Evolutionary conservation across 2,888 invertebrate species (phyloP), one percentile per base, ranked within the genome.

Genomic region (Steinernema carpocapsae): DNA sequence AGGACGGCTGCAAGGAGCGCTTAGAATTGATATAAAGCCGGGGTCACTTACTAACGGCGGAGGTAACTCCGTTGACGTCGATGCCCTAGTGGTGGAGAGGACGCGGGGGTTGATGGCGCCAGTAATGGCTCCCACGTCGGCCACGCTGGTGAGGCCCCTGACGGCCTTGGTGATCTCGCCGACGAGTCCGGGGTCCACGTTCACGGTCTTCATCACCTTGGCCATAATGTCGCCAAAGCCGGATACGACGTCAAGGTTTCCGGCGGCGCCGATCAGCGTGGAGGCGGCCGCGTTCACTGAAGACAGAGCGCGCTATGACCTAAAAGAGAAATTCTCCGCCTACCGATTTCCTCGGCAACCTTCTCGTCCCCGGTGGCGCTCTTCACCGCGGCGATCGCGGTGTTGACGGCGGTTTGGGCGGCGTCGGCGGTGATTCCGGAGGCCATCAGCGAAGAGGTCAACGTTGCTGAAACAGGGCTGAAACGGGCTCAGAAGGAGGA

Each of bases 141-240:
- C 48, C n/a, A 48, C 48, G 48, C 48, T 19, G 48, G 48, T 48
- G 19, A 48, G 17, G 17, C 19, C 19, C 7, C 19, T 48, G 48
- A 48, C n/a, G 19, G 48, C 17, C 19, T 19, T 19, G 7, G 48
- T 19, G 48, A 48, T 14, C 14, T 48, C 6, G 48, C 48, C 48
- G 48, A 48, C n/a, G 48, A 48, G 48, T n/a, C 48, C 19, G n/a
- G 48, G 48, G 19, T 48, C 48, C 48, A 48, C 17, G 48, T 48
- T 48, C 4, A 48, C 48, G 17, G 48, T n/a, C 48, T 48, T 48
- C 48, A 48, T 17, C 17, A 48, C 48, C 48, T 17, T n/a, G 48
- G 48, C 17, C n/a, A 48, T 2, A 14, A 48, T 48, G 48, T 48
- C 19, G 48, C 48, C 48, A 48, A 48, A n/a, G n/a, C n/a, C n/a